These are phyloP conservation scores for Lagorchestes hirsutus DNA, from an alignment of 2,797 vertebrate genomes.

Conservation along the genomic window DNA sequence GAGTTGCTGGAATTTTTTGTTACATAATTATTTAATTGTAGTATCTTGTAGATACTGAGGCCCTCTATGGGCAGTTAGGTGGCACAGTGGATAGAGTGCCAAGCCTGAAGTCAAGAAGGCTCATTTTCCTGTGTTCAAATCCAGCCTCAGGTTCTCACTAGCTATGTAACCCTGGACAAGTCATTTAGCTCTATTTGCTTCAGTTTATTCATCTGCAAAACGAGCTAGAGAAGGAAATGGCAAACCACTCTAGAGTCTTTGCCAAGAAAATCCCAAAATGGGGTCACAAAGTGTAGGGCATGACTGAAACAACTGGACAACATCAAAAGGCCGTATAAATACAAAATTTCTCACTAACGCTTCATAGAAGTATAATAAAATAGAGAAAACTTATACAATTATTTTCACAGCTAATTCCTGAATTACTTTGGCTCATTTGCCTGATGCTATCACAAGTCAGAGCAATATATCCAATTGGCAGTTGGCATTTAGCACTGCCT, in stretches of 20 bases:
- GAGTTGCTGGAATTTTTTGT: background rate
- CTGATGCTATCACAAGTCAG: background rate
- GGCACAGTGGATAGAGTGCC: background rate
- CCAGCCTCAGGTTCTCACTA: background rate
- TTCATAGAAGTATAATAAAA: conserved; percentile 16
- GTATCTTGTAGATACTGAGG: background rate
- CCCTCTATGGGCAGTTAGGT: background rate
- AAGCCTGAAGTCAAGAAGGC: background rate
- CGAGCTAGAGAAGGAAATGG: background rate
- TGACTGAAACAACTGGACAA: background rate
- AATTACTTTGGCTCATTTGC: background rate
- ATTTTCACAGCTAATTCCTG: background rate
- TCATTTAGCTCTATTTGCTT: background rate
- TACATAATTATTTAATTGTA: background rate
- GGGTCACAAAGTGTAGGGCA: background rate
- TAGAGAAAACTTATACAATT: conserved; percentile 13
- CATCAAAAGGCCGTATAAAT: conserved; percentile 53
- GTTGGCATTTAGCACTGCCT: background rate
- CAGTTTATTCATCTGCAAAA: background rate
- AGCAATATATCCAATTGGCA: background rate
- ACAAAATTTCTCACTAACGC: conserved; percentile 24
- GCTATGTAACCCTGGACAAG: no score
- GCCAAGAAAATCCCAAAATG: background rate
- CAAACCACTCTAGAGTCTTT: background rate
- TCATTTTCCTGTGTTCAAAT: background rate